Percentiles rank a stretch among this genome's conserved stretches.
phyloP scores from a whole-genome alignment of 2,113 vertebrate genomes.

The Monopterus albus region DNA sequence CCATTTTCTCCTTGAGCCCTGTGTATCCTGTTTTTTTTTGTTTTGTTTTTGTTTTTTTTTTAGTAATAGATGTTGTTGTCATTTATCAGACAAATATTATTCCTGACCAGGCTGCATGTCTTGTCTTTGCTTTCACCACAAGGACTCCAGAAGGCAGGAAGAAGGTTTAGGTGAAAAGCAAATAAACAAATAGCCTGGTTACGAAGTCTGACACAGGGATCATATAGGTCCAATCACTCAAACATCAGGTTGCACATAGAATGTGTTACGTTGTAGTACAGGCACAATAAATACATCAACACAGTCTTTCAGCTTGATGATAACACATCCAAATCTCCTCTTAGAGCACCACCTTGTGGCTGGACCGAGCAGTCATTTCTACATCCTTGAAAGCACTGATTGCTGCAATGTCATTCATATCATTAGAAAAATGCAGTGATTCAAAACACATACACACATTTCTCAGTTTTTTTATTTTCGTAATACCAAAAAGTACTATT shows the following conservation, averaged over 20 bases:
- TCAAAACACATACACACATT: not conserved
- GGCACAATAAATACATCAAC: conserved; percentile 42
- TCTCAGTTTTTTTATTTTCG: not conserved
- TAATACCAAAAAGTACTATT: not conserved
- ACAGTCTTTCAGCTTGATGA: conserved; percentile 37
- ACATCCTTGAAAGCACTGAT: conserved; percentile 1
- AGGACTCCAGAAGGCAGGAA: conserved; percentile 47
- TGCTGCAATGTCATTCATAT: conserved; percentile 17
- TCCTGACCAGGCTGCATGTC: conserved; percentile 43
- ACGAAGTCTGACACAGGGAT: conserved; percentile 32
- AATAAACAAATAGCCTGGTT: conserved; percentile 29
- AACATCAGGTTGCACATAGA: conserved; percentile 31
- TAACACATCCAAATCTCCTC: conserved; percentile 74
- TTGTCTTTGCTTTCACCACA: conserved; percentile 62
- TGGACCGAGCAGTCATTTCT: not conserved
- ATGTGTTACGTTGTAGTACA: conserved; percentile 35
- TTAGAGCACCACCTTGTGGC: conserved; percentile 85
- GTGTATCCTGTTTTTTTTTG: conserved; percentile 82
- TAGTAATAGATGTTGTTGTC: conserved; percentile 73
- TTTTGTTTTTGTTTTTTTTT: too few species aligned
- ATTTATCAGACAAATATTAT: conserved; percentile 67
- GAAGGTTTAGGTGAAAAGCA: conserved; percentile 38
- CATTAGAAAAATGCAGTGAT: conserved; percentile 1
- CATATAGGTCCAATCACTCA: conserved; percentile 39
- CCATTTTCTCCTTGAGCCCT: conserved; percentile 68